Evolutionary conservation across 2,888 invertebrate genomes (phyloP), one percentile per base, ranked within the genome.

Genomic region (Ditula angustiorana): DNA sequence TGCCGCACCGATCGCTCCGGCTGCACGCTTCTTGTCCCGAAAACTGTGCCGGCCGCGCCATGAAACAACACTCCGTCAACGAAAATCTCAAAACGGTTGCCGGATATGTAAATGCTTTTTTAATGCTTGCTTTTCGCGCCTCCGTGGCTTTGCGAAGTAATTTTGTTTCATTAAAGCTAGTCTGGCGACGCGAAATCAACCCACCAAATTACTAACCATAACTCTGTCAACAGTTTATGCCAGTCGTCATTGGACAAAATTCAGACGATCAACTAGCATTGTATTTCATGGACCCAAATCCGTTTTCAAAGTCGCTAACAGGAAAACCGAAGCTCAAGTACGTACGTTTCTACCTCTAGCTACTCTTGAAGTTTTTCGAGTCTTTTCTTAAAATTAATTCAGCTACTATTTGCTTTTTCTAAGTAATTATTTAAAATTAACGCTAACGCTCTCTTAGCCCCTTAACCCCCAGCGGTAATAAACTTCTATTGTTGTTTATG

Each of bases 301-400:
- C 94, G 35, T 94, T 94, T 70, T 78, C 85, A 37, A 95, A 95
- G 76, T 94, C 95, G 0, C 74, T 94, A 50, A 94, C 93, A 52
- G 95, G 95, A 28, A 94, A 94, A 70, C 94, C 95, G 0, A 94
- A 94, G 77, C 75, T 95, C 1, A 94, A 95, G 95, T 95, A 83
- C 83, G 87, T 82, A 68, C 83, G 87, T 82, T 67, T 10, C 8
- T 41, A 10, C 35, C n/a, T 35, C 7, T n/a, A n/a, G n/a, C n/a
- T n/a, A n/a, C n/a, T n/a, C n/a, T n/a, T n/a, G n/a, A n/a, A n/a
- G n/a, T n/a, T n/a, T n/a, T n/a, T n/a, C n/a, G n/a, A n/a, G n/a
- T n/a, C n/a, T n/a, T n/a, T n/a, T n/a, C n/a, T n/a, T n/a, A n/a
- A n/a, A n/a, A n/a, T n/a, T n/a, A n/a, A n/a, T n/a, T n/a, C n/a